Percentiles rank a stretch among this genome's conserved stretches.
These are phyloP conservation scores for Coluber constrictor DNA, from an alignment of 2,797 vertebrate species.

Conservation along the genomic window DNA sequence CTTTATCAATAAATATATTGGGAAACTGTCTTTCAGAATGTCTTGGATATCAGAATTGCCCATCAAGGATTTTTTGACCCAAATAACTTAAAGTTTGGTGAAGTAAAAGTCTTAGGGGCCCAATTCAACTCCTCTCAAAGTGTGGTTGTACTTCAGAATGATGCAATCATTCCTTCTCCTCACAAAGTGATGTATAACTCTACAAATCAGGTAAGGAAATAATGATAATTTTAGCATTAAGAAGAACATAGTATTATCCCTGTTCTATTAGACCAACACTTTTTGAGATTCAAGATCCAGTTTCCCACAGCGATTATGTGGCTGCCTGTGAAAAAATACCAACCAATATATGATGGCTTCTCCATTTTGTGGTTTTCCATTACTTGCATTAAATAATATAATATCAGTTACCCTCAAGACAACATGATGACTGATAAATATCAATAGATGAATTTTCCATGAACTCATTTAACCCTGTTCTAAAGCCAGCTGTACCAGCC, in stretches of 20 bases:
- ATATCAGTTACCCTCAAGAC: neutral
- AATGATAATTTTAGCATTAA: neutral
- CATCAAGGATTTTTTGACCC: constrained; percentile 73
- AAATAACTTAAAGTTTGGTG: constrained; percentile 76
- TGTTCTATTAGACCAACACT: neutral
- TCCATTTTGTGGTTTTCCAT: neutral
- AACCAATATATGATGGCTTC: neutral
- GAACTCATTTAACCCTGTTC: neutral
- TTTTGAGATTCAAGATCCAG: neutral
- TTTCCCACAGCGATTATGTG: neutral
- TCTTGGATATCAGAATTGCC: constrained; percentile 61
- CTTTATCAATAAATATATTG: neutral
- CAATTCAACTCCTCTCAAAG: accelerated
- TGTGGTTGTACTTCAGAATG: constrained; percentile 39
- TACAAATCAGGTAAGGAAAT: constrained; percentile 66
- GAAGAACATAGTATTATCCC: neutral
- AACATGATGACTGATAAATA: too few relatives aligned
- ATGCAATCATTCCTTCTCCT: accelerated
- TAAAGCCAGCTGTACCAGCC: neutral
- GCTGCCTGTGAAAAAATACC: neutral
- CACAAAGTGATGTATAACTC: neutral
- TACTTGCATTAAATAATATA: neutral
- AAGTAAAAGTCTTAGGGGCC: constrained; percentile 75
- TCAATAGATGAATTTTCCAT: neutral
- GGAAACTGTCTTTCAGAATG: constrained; percentile 59